A percentile compares a stretch with the other conserved stretches of the same genome.
Evolutionary conservation across 1,140 invertebrate species (phyloP).

Genomic region (Cotesia glomerata): DNA sequence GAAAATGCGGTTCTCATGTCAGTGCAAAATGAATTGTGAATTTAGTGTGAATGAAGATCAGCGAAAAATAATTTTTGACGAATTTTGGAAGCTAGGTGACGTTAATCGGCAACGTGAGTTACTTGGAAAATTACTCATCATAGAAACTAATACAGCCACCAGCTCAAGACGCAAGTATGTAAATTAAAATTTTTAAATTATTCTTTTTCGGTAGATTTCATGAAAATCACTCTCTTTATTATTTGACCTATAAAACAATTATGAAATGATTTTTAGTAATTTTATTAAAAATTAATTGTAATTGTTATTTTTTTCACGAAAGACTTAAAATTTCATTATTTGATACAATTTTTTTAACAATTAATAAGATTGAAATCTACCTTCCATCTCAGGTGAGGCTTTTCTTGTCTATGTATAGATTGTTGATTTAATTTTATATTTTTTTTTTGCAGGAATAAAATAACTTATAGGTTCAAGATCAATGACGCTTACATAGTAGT

Average conservation of each 20-base stretch:
- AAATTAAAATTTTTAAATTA: not conserved
- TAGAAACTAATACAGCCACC: slow-evolving; percentile 8
- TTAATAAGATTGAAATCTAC: not conserved
- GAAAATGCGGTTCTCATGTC: slow-evolving; percentile 20
- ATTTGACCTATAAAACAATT: not conserved
- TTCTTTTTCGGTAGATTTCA: not conserved
- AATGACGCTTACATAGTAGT: slow-evolving; percentile 7
- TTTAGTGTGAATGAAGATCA: slow-evolving; percentile 11
- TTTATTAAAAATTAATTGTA: slow-evolving; percentile 1
- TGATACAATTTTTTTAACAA: no score
- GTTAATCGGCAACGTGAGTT: slow-evolving; percentile 23
- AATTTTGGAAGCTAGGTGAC: slow-evolving; percentile 22
- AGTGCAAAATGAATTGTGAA: slow-evolving; percentile 18
- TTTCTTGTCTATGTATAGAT: not conserved
- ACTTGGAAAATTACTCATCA: slow-evolving; percentile 13
- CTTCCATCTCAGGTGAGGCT: not conserved
- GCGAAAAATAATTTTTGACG: slow-evolving; percentile 20
- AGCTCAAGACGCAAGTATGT: slow-evolving; percentile 10
- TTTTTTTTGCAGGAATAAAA: slow-evolving; percentile 18
- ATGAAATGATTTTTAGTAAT: not conserved
- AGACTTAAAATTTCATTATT: no score
- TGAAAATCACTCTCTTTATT: not conserved
- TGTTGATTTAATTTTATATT: not conserved
- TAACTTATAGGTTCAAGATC: slow-evolving; percentile 22
- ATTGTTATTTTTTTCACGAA: not conserved